Evolutionary conservation across 1,140 invertebrate genomes (phyloP), one percentile per base, ranked within the genome.

Genomic region (Drosophila willistoni): DNA sequence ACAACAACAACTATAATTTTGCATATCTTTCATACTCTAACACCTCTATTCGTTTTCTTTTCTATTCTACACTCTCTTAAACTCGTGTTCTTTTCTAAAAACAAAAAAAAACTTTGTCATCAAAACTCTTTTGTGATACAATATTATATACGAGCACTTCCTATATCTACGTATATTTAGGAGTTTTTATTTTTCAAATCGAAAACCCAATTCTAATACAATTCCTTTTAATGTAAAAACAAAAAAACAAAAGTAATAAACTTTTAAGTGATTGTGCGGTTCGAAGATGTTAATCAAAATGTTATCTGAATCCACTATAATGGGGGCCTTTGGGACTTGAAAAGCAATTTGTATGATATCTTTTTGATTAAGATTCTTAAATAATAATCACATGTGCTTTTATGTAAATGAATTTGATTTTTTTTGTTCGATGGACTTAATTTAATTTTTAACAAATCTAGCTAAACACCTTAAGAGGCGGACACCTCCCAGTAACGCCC

Each of bases 111-210:
- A 29, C 71, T 61, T 72, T 66, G 77, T 57, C 79, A 87, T 87
- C 84, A 63, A 86, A 83, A 86, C 83, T 87, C 76, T 86, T 77
- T 86, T 86, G 83, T 86, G 83, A 86, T 86, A 67, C 56, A 39
- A 68, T 67, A 74, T 39, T 39, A 39, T 39, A 39, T 39, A 39
- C 36, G 36, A 39, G 36, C 81, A 85, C 60, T 83, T 85, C 81
- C 81, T 84, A 84, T 67, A 69, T 85, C 44, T 12, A 64, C 68
- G 82, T 80, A 61, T 70, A 56, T 77, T 74, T 75, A 36, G 55
- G 55, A 57, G 68, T 71, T 86, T 82, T 56, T 55, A 44, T 14
- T 67, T 57, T 57, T 19, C 12, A 13, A 14, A 25, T 39, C 47
- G 6, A 55, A 54, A 19, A 13, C 12, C 33, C 39, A 22, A 69